Percentiles rank a stretch among this genome's conserved stretches.
Evolutionary conservation across 2,797 vertebrate genomes (phyloP).

Genomic region (Iguana delicatissima): DNA sequence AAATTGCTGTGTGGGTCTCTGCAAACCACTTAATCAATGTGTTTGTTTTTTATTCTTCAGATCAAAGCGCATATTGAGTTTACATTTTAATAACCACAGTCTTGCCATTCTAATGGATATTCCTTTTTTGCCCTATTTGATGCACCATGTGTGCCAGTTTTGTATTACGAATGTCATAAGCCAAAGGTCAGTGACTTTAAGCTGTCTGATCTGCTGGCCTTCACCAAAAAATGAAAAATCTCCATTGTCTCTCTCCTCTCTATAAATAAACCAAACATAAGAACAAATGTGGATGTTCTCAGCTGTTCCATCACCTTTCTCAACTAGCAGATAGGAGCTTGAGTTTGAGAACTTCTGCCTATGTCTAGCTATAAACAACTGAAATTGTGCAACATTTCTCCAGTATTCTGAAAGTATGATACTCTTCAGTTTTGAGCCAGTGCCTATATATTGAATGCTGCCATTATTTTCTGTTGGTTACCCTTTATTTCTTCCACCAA

Average conservation of each 20-base stretch:
- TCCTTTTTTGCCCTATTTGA: background rate
- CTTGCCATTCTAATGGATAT: background rate
- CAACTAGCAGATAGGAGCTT: background rate
- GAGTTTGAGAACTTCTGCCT: background rate
- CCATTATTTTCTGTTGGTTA: conserved; percentile 55
- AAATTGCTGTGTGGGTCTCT: background rate
- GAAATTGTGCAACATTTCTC: background rate
- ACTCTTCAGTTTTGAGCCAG: background rate
- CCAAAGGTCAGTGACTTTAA: background rate
- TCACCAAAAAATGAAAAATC: background rate
- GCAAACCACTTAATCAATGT: background rate
- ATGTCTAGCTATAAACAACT: background rate
- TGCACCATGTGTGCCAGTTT: background rate
- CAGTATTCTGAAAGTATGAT: background rate
- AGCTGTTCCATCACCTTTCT: background rate
- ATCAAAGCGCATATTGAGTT: background rate
- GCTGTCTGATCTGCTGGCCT: background rate
- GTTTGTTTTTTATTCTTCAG: background rate
- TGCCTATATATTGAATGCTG: conserved; percentile 16
- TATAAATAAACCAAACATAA: background rate
- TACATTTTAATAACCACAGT: background rate
- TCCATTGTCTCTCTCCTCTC: background rate
- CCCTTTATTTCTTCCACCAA: conserved; percentile 51
- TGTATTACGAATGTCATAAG: background rate
- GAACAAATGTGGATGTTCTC: background rate